Evolutionary conservation across 2,113 vertebrate species (phyloP).

Genomic region (Phrynosoma blainvillii): DNA sequence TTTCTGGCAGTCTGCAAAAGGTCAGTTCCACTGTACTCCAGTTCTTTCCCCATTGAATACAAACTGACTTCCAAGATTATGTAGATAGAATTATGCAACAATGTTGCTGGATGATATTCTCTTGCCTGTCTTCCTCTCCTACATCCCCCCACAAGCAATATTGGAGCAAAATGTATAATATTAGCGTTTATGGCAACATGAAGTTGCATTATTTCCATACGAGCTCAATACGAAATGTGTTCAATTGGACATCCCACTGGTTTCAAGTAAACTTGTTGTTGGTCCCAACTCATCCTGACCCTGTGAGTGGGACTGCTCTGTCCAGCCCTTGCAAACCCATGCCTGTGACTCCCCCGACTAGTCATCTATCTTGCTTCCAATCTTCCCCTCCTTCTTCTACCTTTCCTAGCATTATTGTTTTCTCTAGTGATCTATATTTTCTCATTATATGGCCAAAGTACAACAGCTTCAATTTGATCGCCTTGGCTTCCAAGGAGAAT

Average conservation of each 20-base stretch:
- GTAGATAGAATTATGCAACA: not conserved
- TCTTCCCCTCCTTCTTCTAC: no score
- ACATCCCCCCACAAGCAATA: not conserved
- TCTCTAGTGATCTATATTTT: no score
- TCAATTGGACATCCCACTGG: not conserved
- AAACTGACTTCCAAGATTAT: not conserved
- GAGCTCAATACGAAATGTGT: not conserved
- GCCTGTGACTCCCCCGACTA: no score
- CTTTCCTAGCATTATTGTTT: no score
- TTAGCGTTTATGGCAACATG: no score
- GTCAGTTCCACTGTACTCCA: not conserved
- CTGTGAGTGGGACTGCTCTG: no score
- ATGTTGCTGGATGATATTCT: not conserved
- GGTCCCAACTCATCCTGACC: no score
- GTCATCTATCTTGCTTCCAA: no score
- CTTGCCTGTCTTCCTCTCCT: not conserved
- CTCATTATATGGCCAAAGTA: no score
- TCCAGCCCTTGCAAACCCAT: no score
- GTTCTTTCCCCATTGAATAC: not conserved
- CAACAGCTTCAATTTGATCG: no score
- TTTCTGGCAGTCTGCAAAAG: not conserved
- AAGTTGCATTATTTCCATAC: not conserved
- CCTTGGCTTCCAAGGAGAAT: no score
- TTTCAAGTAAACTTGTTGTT: not conserved
- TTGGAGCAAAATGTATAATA: not conserved